These are phyloP conservation scores for Promerops cafer DNA, from an alignment of 2,113 vertebrate species.

Conservation along the genomic window DNA sequence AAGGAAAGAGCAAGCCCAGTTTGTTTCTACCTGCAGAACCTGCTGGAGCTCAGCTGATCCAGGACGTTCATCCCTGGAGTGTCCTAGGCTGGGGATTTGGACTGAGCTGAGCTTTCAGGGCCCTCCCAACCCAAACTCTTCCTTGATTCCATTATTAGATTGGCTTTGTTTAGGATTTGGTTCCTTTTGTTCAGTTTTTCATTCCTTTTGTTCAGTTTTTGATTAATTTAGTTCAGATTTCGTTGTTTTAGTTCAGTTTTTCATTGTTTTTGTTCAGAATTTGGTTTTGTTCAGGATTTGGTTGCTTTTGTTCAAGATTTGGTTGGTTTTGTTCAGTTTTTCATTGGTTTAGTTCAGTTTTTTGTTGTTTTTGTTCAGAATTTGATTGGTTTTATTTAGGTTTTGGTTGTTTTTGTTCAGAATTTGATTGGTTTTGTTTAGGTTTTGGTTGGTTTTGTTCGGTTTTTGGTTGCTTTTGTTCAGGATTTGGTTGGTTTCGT, in stretches of 20 bases:
- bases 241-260: background rate
- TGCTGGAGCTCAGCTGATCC: background rate
- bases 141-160: accelerated
- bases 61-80: accelerated
- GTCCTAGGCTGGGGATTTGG: accelerated
- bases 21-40: background rate
- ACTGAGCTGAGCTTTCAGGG: background rate
- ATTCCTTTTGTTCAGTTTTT: background rate
- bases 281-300: background rate
- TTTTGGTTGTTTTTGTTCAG: background rate
- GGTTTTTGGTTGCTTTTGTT: background rate
- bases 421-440: background rate
- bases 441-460: too few species aligned
- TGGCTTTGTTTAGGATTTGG: background rate
- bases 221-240: accelerated
- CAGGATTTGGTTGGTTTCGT: accelerated
- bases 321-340: background rate
- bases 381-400: background rate
- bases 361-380: background rate
- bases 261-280: accelerated
- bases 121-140: background rate
- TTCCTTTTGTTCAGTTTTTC: too few species aligned
- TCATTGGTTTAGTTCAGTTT: background rate
- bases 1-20: background rate
- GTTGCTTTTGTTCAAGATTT: background rate